Base-by-base conservation (phyloP, 30 jellyfish, hydroid and myxozoan species). In the Cassiopea andromeda region DNA sequence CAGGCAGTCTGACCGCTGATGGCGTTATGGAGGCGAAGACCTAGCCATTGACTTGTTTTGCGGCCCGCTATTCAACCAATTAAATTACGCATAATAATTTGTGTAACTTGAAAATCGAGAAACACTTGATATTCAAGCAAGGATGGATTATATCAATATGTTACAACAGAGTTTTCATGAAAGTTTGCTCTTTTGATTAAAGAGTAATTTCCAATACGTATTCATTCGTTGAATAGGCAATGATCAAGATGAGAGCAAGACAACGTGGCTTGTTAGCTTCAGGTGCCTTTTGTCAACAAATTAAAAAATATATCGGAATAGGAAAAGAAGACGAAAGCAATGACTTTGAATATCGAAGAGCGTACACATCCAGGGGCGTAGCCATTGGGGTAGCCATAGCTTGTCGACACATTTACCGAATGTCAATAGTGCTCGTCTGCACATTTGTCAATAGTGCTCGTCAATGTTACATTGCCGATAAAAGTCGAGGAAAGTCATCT, bases 261-360 rank as follows among this genome's bases (percentile, higher is more conserved):
- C 79, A 70, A 70, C 79, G 79, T 70, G 79, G 79, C 54, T 7
- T 3, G 79, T 47, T 61, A 77, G 8, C 50, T 44, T 77, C 60
- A 77, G 73, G 86, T 77, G 86, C 73, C 86, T 77, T 77, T 77
- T 48, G 75, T 44, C 73, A 12, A 50, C 86, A 70, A 70, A 70
- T 70, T 70, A 70, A 2, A 70, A 70, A 70, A 70, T 70, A 18
- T 70, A 70, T 70, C 49, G 49, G 7, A 43, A n/a, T 16, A 70
- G 3, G 79, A 70, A 14, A 2, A 70, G 49, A 38, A 5, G 57
- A 38, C 1, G 27, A 70, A 7, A 50, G 79, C 10, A 18, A 70
- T 16, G 79, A 1, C 1, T 27, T 70, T 43, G 27, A 70, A 19
- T 0, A 4, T 54, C 79, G 16, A 14, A 60, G 54, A 15, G 79